These are phyloP conservation scores for Dromius quadrimaculatus DNA, from an alignment of 2,888 invertebrate species.

Conservation along the genomic window DNA sequence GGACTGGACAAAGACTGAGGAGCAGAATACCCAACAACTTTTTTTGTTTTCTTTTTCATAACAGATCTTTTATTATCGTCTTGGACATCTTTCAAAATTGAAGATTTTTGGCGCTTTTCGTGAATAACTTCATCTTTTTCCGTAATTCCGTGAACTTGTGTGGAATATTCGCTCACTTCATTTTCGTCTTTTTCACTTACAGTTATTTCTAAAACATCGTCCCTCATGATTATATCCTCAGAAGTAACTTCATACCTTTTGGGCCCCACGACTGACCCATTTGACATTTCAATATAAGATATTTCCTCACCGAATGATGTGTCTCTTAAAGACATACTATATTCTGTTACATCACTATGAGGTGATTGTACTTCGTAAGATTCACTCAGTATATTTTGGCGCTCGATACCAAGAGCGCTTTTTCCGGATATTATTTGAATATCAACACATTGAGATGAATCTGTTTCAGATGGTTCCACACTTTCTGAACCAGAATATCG, in stretches of 20 bases:
- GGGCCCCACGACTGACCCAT: slow-evolving; percentile 31
- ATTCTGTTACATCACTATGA: slow-evolving; percentile 59
- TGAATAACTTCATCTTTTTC: slow-evolving; percentile 48
- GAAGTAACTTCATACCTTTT: slow-evolving; percentile 56
- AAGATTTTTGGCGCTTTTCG: slow-evolving; percentile 23
- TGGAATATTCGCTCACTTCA: slow-evolving; percentile 45
- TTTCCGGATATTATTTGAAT: slow-evolving; percentile 57
- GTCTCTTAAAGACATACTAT: slow-evolving; percentile 60
- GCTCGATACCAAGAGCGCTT: slow-evolving; percentile 51
- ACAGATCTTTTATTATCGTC: slow-evolving; percentile 36
- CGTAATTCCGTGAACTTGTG: slow-evolving; percentile 35
- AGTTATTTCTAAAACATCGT: slow-evolving; percentile 66
- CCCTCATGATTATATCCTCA: slow-evolving; percentile 65
- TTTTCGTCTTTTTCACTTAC: slow-evolving; percentile 58
- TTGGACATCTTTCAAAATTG: slow-evolving; percentile 29
- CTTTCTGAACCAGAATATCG: slow-evolving; percentile 44
- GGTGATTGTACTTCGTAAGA: slow-evolving; percentile 58
- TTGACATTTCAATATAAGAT: slow-evolving; percentile 38
- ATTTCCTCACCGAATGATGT: slow-evolving; percentile 51
- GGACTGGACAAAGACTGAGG: slow-evolving; percentile 51
- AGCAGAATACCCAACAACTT: slow-evolving; percentile 40
- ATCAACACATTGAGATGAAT: slow-evolving; percentile 59
- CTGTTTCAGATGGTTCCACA: slow-evolving; percentile 62
- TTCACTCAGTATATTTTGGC: slow-evolving; percentile 36
- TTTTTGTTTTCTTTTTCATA: slow-evolving; percentile 45